Evolutionary conservation across 2,797 vertebrate genomes (phyloP).

Genomic region (Pseudochromis fuscus): DNA sequence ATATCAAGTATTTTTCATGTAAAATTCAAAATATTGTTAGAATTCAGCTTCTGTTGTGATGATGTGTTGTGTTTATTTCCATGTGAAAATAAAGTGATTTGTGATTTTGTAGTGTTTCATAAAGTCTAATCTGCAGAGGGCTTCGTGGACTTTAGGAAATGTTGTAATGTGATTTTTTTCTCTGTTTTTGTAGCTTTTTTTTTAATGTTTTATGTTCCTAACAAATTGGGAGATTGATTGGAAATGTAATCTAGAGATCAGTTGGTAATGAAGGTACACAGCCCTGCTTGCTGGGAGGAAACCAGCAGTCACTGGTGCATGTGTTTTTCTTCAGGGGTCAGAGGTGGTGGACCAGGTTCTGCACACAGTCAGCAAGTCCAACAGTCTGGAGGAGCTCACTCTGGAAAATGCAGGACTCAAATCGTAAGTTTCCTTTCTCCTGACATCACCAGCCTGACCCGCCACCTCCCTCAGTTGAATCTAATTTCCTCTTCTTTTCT

Average conservation of each 20-base stretch:
- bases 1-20: background rate
- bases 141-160: too few species aligned
- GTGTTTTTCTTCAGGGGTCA: slow-evolving; percentile 83
- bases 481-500: slow-evolving; percentile 42
- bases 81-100: background rate
- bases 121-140: background rate
- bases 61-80: background rate
- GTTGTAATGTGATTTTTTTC: too few species aligned
- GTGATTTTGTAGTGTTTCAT: background rate
- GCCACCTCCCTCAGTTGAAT: slow-evolving; percentile 31
- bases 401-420: slow-evolving; percentile 93
- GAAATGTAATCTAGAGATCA: background rate
- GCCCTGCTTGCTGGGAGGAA: background rate
- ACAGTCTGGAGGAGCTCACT: slow-evolving; percentile 92
- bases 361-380: slow-evolving; percentile 93
- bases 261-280: background rate
- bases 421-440: slow-evolving; percentile 84
- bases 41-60: background rate
- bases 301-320: background rate
- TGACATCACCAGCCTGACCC: slow-evolving; percentile 20
- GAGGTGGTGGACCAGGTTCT: slow-evolving; percentile 94
- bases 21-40: background rate
- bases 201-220: background rate
- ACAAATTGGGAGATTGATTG: background rate
- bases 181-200: too few species aligned